Conservation (phyloP, 2,113 vertebrate genomes). For the Ursus arctos region DNA sequence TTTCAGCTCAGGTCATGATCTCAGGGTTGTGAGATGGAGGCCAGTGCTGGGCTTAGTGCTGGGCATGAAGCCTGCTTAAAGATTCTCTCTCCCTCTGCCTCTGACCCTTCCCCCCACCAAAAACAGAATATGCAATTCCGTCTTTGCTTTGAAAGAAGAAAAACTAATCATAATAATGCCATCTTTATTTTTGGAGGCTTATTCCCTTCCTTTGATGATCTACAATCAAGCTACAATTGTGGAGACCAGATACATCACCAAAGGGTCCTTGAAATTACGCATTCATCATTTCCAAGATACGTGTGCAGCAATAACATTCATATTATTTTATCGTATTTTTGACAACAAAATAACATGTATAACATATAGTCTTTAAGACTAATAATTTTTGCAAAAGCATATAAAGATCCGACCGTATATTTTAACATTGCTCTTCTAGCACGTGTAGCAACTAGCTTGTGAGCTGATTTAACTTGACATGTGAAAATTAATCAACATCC, state of each 20-base stretch:
- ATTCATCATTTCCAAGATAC: constrained; percentile 46
- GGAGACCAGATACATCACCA: background rate
- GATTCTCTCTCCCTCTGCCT: background rate
- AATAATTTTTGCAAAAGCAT: constrained; percentile 64
- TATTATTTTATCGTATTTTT: constrained; percentile 47
- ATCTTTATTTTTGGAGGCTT: constrained; percentile 23
- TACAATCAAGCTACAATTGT: constrained; percentile 31
- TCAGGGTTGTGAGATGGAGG: background rate
- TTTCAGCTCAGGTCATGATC: background rate
- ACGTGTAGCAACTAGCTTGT: constrained; percentile 63
- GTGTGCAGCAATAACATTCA: background rate
- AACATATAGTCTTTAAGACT: constrained; percentile 61
- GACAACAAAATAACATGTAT: constrained; percentile 61
- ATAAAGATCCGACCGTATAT: constrained; percentile 48
- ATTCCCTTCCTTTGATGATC: background rate
- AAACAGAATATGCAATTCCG: background rate
- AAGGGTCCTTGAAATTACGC: constrained; percentile 22
- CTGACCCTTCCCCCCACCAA: background rate
- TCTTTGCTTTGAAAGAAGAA: constrained; percentile 42
- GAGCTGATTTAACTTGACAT: constrained; percentile 68
- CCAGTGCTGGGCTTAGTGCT: background rate
- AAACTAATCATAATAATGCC: background rate
- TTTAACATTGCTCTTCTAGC: constrained; percentile 57
- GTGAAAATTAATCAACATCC: constrained; percentile 72
- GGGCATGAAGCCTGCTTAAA: background rate